phyloP scores from a whole-genome alignment of 2,113 vertebrate genomes.

The Prionailurus bengalensis region DNA sequence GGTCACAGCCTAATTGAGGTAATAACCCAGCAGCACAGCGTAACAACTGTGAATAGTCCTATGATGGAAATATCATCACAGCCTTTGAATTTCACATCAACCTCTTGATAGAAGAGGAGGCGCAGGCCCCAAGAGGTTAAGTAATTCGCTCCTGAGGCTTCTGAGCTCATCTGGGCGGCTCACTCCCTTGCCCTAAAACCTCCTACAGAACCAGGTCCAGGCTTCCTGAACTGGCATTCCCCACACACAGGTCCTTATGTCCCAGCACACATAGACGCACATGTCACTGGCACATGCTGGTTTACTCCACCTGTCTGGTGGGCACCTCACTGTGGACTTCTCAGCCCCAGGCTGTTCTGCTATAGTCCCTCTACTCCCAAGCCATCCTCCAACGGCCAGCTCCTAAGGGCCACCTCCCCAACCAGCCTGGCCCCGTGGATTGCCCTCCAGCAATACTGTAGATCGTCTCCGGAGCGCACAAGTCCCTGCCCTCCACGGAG shows the following conservation, averaged over 20 bases:
- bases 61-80: accelerated
- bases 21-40: background rate
- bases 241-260: background rate
- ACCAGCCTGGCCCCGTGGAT: background rate
- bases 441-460: background rate
- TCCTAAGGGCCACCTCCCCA: background rate
- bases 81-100: background rate
- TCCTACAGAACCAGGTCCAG: background rate
- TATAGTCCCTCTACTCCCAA: background rate
- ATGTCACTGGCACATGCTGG: background rate
- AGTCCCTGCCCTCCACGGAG: background rate
- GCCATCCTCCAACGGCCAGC: background rate
- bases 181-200: background rate
- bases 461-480: too few species aligned
- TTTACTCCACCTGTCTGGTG: background rate
- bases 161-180: background rate
- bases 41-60: background rate
- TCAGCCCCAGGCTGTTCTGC: background rate
- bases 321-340: accelerated
- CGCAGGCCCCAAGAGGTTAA: background rate
- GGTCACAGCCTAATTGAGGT: background rate
- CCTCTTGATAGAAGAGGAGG: background rate
- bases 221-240: background rate
- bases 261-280: background rate
- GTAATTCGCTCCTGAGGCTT: background rate